Percentiles rank a stretch among this genome's conserved stretches.
These are phyloP conservation scores for Propithecus coquereli DNA, from an alignment of 2,113 vertebrate genomes.

Conservation along the genomic window DNA sequence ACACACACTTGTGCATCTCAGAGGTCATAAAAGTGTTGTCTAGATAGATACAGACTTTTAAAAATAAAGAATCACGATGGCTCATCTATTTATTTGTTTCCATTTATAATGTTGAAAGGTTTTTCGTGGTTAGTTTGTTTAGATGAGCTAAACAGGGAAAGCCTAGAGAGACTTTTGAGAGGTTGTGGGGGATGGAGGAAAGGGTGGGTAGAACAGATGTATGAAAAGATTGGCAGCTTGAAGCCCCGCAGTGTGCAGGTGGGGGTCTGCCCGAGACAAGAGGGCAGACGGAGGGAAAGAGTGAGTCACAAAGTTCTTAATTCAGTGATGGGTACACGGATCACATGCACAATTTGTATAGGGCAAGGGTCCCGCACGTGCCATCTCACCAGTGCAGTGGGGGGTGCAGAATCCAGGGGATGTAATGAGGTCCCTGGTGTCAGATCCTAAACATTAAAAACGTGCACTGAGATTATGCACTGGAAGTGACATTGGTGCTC, in stretches of 20 bases:
- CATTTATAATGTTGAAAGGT: background rate
- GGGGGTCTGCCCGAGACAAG: background rate
- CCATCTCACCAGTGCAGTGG: background rate
- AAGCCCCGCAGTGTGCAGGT: background rate
- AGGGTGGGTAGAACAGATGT: no score
- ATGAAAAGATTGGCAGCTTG: background rate
- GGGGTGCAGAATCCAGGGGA: fast-evolving
- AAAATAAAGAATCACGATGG: background rate
- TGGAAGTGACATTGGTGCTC: background rate
- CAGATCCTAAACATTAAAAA: background rate
- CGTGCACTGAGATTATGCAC: background rate
- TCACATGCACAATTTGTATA: no score
- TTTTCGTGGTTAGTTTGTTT: background rate
- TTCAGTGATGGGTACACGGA: fast-evolving
- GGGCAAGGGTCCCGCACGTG: fast-evolving
- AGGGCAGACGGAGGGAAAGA: background rate
- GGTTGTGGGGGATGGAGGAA: background rate
- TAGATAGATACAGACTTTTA: background rate
- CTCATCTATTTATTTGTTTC: background rate
- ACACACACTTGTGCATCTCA: background rate
- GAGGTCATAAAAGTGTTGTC: background rate
- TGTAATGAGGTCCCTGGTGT: no score
- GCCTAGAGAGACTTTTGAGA: background rate
- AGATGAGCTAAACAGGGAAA: background rate
- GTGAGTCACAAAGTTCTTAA: background rate